phyloP scores from a whole-genome alignment of 1,140 invertebrate species.

The Zaprionus taronus region DNA sequence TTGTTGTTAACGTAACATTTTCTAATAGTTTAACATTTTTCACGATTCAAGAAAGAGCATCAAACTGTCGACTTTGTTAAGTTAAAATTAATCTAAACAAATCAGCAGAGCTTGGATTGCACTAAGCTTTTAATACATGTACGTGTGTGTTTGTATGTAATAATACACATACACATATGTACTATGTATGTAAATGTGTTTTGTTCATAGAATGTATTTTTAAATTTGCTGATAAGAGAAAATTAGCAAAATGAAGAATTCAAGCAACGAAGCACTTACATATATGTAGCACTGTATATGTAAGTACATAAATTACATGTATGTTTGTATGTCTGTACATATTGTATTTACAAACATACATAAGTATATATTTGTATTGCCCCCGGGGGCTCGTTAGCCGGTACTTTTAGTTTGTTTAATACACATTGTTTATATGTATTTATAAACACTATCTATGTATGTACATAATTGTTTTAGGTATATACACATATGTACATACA shows the following conservation, averaged over 20 bases:
- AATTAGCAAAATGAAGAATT: slow-evolving; percentile 5
- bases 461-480: too few species aligned
- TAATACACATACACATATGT: not conserved
- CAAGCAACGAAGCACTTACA: not conserved
- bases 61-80: not conserved
- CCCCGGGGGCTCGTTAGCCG: not conserved
- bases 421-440: not conserved
- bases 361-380: not conserved
- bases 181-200: not conserved
- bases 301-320: too few species aligned
- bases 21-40: too few species aligned
- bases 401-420: not conserved
- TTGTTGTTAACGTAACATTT: too few species aligned
- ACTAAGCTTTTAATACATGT: not conserved
- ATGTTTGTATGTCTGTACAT: not conserved
- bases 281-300: too few species aligned
- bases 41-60: not conserved
- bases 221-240: slow-evolving; percentile 10
- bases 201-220: slow-evolving; percentile 1
- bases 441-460: not conserved
- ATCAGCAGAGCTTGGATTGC: not conserved
- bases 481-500: not conserved
- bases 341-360: not conserved
- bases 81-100: not conserved
- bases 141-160: not conserved